Evolutionary conservation across 2,888 invertebrate genomes (phyloP).

Genomic region (Marasmarcha lunaedactyla): DNA sequence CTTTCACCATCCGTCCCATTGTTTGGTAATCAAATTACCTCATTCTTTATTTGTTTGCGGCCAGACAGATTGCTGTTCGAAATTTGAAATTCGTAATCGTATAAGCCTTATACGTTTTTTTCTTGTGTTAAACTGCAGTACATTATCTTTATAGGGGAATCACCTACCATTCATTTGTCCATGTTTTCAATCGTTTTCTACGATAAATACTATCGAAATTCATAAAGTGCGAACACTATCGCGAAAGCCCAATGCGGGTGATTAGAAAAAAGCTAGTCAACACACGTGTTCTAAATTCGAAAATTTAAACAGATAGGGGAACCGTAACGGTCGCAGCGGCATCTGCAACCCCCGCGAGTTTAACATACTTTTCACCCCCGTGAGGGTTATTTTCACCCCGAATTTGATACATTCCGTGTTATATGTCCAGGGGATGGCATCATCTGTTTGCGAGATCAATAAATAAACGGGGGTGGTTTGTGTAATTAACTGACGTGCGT

Average conservation of each 20-base stretch:
- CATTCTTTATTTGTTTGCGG: too few species aligned
- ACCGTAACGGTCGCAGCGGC: slow-evolving; percentile 53
- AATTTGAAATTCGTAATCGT: too few species aligned
- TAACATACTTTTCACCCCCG: slow-evolving; percentile 24
- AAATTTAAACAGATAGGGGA: slow-evolving; percentile 56
- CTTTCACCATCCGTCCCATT: slow-evolving; percentile 15
- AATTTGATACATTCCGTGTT: slow-evolving; percentile 23
- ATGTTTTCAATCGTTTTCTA: not conserved
- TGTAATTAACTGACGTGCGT: too few species aligned
- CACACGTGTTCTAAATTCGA: slow-evolving; percentile 60
- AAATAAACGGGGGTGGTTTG: too few species aligned
- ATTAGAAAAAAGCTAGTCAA: slow-evolving; percentile 53
- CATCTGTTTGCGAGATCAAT: slow-evolving; percentile 34
- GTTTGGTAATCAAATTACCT: too few species aligned
- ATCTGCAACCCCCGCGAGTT: slow-evolving; percentile 40
- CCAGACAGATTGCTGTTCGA: too few species aligned
- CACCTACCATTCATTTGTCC: slow-evolving; percentile 2
- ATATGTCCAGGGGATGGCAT: slow-evolving; percentile 32
- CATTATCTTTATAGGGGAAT: too few species aligned
- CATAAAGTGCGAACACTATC: slow-evolving; percentile 5
- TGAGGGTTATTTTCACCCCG: slow-evolving; percentile 6
- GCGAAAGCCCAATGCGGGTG: slow-evolving; percentile 47
- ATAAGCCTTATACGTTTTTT: too few species aligned
- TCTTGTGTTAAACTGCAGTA: too few species aligned
- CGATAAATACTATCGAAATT: slow-evolving; percentile 1